Conservation (phyloP, 2,888 invertebrate species). For the Callyntrura sp. region DNA sequence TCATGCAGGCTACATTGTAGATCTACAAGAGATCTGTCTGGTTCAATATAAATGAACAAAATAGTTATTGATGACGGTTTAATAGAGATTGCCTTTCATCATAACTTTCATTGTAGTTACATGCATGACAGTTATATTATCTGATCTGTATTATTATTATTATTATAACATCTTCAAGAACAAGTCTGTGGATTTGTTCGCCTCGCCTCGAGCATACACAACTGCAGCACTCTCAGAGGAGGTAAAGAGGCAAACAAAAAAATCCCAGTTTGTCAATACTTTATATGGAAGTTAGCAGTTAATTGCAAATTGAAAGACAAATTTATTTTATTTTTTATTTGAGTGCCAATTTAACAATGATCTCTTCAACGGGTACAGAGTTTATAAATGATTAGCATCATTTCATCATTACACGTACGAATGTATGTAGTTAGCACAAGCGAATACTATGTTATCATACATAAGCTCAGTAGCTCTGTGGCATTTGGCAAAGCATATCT, state of each 20-base stretch:
- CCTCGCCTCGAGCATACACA: background rate
- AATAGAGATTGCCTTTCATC: constrained; percentile 34
- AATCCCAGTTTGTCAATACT: constrained; percentile 45
- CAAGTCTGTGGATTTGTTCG: background rate
- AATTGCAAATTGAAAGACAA: constrained; percentile 61
- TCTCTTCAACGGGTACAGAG: background rate
- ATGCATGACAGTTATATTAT: constrained; percentile 13
- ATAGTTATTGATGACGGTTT: constrained; percentile 40
- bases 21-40: constrained; percentile 13
- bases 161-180: constrained; percentile 26
- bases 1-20: background rate
- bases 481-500: too few relatives aligned
- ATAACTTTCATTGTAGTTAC: constrained; percentile 5
- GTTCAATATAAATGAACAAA: constrained; percentile 26
- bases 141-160: background rate
- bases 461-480: too few relatives aligned
- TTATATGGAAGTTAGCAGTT: constrained; percentile 60
- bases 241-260: background rate
- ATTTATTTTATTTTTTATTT: constrained; percentile 7
- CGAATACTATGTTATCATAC: background rate
- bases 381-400: too few relatives aligned
- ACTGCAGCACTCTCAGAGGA: background rate
- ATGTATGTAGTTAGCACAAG: background rate
- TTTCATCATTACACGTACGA: background rate
- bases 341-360: background rate